Evolutionary conservation across 2,888 invertebrate genomes (phyloP), one percentile per base, ranked within the genome.

Genomic region (Unio pictorum): DNA sequence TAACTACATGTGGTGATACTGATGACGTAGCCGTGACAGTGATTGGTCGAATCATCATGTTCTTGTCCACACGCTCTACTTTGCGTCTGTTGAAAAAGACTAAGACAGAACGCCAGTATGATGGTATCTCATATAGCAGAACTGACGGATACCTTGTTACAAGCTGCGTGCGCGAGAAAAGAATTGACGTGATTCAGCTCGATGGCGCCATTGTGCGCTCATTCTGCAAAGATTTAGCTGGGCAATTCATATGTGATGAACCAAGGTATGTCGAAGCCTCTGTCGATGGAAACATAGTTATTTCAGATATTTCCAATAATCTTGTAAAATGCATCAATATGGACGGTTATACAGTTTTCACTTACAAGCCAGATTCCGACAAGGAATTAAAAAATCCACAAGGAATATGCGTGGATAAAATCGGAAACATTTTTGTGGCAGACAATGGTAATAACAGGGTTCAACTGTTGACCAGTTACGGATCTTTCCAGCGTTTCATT

Each of bases 1-100:
- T 86, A 65, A 82, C 84, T 30, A 78, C 80, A 5, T 82, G 82
- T 61, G 81, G 80, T 5, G 72, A 73, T 2, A 76, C 78, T 11
- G 81, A 81, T 68, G 84, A 86, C 64, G 82, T 86, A 15, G 86
- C 85, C 15, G 80, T 86, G 4, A 81, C 85, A 3, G 70, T 86
- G 59, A 76, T 81, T 64, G 83, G 82, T 34, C 82, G 82, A 30
- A 70, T 82, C 23, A 78, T 86, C 30, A 81, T 84, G 20, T 79
- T 84, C 67, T 75, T 86, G 11, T 68, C 81, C 20, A 81, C 81
- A 0, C 57, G 75, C 6, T 80, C 80, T 34, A 72, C 78, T 8
- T 75, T 84, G 65, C 73, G 78, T 3, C 73, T 84, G 8, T 79
- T 81, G 7, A 75, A 74, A 28, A 75, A 78, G n/a, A 71, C 83